Evolutionary conservation across 2,888 invertebrate species (phyloP).

Genomic region (Galeruca laticollis): DNA sequence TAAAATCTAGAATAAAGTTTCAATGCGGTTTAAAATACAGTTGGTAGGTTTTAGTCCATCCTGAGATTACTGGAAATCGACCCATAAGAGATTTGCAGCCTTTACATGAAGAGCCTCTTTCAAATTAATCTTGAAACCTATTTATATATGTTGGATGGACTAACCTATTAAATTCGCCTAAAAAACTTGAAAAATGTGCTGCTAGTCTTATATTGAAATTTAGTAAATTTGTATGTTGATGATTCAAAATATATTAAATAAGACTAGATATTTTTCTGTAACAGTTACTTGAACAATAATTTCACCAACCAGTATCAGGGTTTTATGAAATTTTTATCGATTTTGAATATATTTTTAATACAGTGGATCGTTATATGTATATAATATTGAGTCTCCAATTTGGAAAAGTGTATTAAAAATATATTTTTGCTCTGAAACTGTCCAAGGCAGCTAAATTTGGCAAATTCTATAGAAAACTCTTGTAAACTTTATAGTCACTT

Average conservation of each 20-base stretch:
- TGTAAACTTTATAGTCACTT: slow-evolving; percentile 36
- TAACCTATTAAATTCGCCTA: too few species aligned
- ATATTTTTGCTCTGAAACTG: slow-evolving; percentile 26
- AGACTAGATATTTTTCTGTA: background rate
- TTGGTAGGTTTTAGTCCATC: background rate
- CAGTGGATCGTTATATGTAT: slow-evolving; percentile 35
- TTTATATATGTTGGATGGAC: too few species aligned
- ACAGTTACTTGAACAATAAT: background rate
- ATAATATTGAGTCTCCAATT: slow-evolving; percentile 37
- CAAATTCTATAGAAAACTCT: slow-evolving; percentile 23
- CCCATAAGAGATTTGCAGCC: too few species aligned
- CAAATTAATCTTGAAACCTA: too few species aligned
- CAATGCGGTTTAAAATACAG: background rate
- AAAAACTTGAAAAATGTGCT: background rate
- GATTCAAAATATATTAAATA: background rate
- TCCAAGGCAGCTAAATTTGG: slow-evolving; percentile 32
- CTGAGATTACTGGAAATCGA: too few species aligned
- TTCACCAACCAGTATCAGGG: slow-evolving; percentile 13
- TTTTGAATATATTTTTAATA: slow-evolving; percentile 37
- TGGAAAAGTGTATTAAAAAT: slow-evolving; percentile 37
- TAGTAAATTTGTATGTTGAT: background rate
- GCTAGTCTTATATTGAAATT: background rate
- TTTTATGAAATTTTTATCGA: slow-evolving; percentile 25
- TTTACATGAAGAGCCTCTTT: too few species aligned
- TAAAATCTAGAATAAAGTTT: background rate